Percentiles rank a stretch among this genome's conserved stretches.
These are phyloP conservation scores for Drepana arcuata DNA, from an alignment of 1,140 invertebrate genomes.

Conservation along the genomic window DNA sequence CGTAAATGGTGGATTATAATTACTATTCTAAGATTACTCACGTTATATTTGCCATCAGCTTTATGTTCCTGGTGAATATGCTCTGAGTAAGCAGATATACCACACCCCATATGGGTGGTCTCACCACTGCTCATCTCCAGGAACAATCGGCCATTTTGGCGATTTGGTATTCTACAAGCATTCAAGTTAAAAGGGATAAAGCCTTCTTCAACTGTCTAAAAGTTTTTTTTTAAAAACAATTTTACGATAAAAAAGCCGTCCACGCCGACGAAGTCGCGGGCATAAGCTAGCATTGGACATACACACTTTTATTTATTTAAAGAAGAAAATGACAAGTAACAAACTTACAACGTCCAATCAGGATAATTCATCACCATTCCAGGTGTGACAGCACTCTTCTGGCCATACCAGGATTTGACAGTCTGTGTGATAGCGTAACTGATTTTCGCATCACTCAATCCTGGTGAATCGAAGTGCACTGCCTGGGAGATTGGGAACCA, in stretches of 20 bases:
- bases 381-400: constrained; percentile 19
- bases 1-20: background rate
- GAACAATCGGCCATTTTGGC: constrained; percentile 16
- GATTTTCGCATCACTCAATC: constrained; percentile 18
- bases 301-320: too few species aligned
- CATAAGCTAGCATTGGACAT: too few species aligned
- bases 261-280: too few species aligned
- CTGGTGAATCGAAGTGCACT: constrained; percentile 10
- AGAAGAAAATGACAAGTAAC: too few species aligned
- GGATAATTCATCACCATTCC: constrained; percentile 18
- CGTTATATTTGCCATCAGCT: constrained; percentile 28
- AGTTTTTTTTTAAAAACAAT: too few species aligned
- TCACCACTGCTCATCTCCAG: constrained; percentile 23
- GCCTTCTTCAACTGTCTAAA: too few species aligned
- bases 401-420: constrained; percentile 27
- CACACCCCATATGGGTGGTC: constrained; percentile 43
- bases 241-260: too few species aligned
- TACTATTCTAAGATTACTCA: constrained; percentile 23
- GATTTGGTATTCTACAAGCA: constrained; percentile 16
- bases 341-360: constrained; percentile 25
- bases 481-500: constrained; percentile 21
- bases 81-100: constrained; percentile 35
- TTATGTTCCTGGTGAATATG: constrained; percentile 24
- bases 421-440: constrained; percentile 16
- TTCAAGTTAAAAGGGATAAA: too few species aligned